A percentile compares a stretch with the other conserved stretches of the same genome.
Evolutionary conservation across 1,140 invertebrate species (phyloP).

Genomic region (Papilio dardanus): DNA sequence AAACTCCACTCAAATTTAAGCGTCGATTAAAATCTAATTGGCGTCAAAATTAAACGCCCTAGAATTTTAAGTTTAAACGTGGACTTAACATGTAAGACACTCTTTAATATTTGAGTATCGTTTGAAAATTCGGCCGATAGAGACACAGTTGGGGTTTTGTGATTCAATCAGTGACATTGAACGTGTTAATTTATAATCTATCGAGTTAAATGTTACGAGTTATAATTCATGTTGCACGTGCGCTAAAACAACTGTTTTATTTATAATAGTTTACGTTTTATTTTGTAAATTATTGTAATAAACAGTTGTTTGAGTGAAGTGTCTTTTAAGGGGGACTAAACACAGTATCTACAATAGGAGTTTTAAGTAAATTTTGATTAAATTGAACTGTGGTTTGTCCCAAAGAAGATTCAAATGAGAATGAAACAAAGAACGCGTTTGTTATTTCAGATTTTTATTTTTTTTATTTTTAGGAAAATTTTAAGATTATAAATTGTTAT

Average conservation of each 20-base stretch:
- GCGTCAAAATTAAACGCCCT: no score
- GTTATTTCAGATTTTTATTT: slow-evolving; percentile 7
- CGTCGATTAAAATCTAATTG: no score
- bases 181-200: background rate
- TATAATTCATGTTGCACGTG: background rate
- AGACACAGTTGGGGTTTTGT: no score
- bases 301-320: slow-evolving; percentile 31
- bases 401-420: slow-evolving; percentile 77
- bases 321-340: slow-evolving; percentile 18
- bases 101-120: no score
- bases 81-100: no score
- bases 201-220: slow-evolving; percentile 15
- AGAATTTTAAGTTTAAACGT: no score
- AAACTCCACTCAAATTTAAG: no score
- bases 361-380: no score
- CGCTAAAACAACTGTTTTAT: slow-evolving; percentile 18
- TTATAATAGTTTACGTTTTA: background rate
- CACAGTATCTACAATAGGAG: background rate
- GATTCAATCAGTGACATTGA: no score
- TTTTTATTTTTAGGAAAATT: no score
- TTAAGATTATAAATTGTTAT: background rate
- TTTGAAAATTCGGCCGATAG: no score
- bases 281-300: background rate
- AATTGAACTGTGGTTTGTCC: slow-evolving; percentile 59
- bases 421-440: slow-evolving; percentile 54